Base-by-base conservation (phyloP, 1,140 invertebrate genomes). In the Dendroctonus ponderosae region DNA sequence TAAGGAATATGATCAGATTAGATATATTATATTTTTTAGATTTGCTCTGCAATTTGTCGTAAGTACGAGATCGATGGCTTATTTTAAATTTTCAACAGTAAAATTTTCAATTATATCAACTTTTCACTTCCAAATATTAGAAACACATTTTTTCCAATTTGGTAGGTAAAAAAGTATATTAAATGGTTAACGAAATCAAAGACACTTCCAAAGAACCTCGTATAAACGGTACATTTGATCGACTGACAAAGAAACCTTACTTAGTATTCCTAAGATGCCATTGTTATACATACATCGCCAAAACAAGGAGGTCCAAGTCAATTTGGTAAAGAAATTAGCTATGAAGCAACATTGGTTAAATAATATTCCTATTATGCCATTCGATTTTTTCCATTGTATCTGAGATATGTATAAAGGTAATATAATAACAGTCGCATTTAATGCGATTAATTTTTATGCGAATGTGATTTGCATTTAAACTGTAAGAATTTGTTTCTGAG, bases 261-360 rank as follows among this genome's bases (percentile, higher is more conserved):
- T 62, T 62, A 39, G 42, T 62, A 62, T 62, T 62, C 59, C 38
- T 41, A 5, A 42, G 14, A 62, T 52, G 59, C 3, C 49, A 52
- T 62, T 52, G 59, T 62, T 62, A 62, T 51, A 51, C 14, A 51
- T 62, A 38, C 48, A 52, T 39, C 12, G 48, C 49, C 49, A 44
- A 60, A 62, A 62, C 59, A 51, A 62, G 59, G 46, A 51, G 59
- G 59, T 40, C 59, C 59, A 51, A 62, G 48, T 38, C 38, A 62
- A 62, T 62, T 62, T 62, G 59, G 59, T 62, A 62, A 62, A 15
- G 49, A 62, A 62, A 62, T 62, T 62, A 42, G n/a, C 8, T 5
- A 15, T 62, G 48, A 7, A 39, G 59, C 38, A 62, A 62, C 39
- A 38, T 8, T 51, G 12, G 12, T 60, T 60, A 49, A 44, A 58